phyloP scores from a whole-genome alignment of 1,140 invertebrate genomes.

The Dreissena rostriformis region DNA sequence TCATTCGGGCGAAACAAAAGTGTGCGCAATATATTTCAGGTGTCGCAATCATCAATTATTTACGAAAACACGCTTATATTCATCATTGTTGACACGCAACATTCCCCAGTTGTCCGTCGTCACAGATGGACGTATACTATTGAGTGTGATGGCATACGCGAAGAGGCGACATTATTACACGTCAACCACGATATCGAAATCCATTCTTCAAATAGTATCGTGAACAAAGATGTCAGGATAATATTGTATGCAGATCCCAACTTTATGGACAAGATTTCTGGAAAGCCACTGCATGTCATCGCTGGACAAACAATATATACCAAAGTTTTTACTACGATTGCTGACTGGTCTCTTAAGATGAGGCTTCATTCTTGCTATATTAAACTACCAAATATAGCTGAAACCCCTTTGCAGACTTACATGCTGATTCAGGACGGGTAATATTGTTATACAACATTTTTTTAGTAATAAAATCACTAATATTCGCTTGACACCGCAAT shows the following conservation, averaged over 20 bases:
- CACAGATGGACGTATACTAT: conserved; percentile 24
- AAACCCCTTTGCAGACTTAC: too few relatives aligned
- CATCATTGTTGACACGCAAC: neutral
- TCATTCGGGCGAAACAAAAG: too few relatives aligned
- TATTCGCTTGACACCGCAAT: too few relatives aligned
- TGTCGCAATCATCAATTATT: neutral
- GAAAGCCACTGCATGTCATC: conserved; percentile 24
- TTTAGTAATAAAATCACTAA: too few relatives aligned
- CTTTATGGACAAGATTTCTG: conserved; percentile 9
- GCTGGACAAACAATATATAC: conserved; percentile 16
- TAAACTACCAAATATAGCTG: too few relatives aligned
- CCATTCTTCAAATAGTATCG: neutral
- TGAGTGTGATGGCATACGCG: conserved; percentile 27
- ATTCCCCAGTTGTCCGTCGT: conserved; percentile 12
- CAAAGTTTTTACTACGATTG: conserved; percentile 6
- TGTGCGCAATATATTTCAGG: too few relatives aligned
- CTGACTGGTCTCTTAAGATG: conserved; percentile 29
- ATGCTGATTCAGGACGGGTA: neutral
- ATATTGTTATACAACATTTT: too few relatives aligned
- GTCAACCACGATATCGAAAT: conserved; percentile 1
- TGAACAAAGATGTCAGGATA: conserved; percentile 22
- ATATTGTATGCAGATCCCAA: conserved; percentile 18
- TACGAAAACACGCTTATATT: conserved; percentile 30
- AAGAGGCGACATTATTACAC: conserved; percentile 13
- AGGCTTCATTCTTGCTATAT: conserved; percentile 22